phyloP scores from a whole-genome alignment of 2,888 invertebrate genomes.

The Drosophila tripunctata region DNA sequence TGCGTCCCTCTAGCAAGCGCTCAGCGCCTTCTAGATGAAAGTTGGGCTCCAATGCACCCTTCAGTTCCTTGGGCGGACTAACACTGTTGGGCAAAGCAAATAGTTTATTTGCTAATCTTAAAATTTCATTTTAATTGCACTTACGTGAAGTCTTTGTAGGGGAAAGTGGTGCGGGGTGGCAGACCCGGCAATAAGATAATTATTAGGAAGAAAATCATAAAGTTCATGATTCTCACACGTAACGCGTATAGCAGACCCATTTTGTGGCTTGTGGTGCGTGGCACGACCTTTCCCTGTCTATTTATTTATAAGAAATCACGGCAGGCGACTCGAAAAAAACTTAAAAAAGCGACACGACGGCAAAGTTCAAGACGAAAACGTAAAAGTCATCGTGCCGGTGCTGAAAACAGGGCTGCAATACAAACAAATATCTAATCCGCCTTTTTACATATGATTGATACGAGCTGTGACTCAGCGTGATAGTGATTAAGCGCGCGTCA shows the following conservation, averaged over 20 bases:
- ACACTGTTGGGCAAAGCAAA: slow-evolving; percentile 83
- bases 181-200: slow-evolving; percentile 89
- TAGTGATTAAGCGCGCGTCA: not conserved
- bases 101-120: not conserved
- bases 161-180: slow-evolving; percentile 88
- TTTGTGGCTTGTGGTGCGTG: slow-evolving; percentile 13
- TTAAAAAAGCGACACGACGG: slow-evolving; percentile 74
- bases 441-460: slow-evolving; percentile 8
- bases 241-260: slow-evolving; percentile 85
- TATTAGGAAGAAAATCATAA: slow-evolving; percentile 86
- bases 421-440: slow-evolving; percentile 16
- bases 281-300: not conserved
- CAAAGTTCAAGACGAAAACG: slow-evolving; percentile 71
- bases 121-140: slow-evolving; percentile 79
- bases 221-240: slow-evolving; percentile 84
- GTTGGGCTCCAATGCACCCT: slow-evolving; percentile 87
- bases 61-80: slow-evolving; percentile 85
- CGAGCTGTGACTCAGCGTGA: slow-evolving; percentile 19
- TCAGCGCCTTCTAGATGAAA: slow-evolving; percentile 88
- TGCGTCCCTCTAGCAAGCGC: slow-evolving; percentile 87
- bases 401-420: slow-evolving; percentile 43
- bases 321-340: slow-evolving; percentile 21
- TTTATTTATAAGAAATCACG: slow-evolving; percentile 27
- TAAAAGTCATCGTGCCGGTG: slow-evolving; percentile 68
- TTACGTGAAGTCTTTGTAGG: slow-evolving; percentile 88